These are phyloP conservation scores for Nasonia giraulti DNA, from an alignment of 1,140 invertebrate genomes.

Conservation along the genomic window DNA sequence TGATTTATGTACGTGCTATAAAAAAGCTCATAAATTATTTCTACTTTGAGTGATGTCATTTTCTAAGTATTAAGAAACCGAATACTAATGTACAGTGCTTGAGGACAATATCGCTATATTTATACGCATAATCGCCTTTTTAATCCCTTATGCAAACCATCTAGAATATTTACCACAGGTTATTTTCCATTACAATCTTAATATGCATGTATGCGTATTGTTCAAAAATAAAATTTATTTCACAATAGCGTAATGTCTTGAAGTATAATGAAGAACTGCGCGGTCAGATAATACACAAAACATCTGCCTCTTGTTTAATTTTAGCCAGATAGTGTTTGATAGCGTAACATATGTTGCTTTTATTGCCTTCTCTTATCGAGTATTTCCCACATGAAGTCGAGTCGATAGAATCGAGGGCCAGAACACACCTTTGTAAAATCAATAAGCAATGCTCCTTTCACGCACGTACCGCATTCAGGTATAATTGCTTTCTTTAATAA, in stretches of 20 bases:
- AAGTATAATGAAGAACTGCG: not conserved
- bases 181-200: not conserved
- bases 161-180: not conserved
- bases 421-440: not conserved
- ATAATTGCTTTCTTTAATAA: not conserved
- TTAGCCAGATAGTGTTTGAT: conserved; percentile 28
- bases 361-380: not conserved
- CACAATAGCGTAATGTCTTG: not conserved
- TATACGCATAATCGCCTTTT: not conserved
- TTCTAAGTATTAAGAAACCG: not conserved
- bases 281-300: conserved; percentile 1
- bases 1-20: conserved; percentile 17
- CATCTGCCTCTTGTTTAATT: conserved; percentile 49
- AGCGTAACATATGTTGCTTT: conserved; percentile 46
- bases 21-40: conserved; percentile 21
- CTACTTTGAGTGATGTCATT: not conserved
- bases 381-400: not conserved
- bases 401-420: not conserved
- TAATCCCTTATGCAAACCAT: not conserved
- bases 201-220: not conserved
- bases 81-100: not conserved
- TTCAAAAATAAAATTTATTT: not conserved
- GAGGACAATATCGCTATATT: not conserved
- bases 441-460: not conserved
- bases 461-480: not conserved